phyloP scores from a whole-genome alignment of 2,888 invertebrate genomes.

The Calephelis perditalis region DNA sequence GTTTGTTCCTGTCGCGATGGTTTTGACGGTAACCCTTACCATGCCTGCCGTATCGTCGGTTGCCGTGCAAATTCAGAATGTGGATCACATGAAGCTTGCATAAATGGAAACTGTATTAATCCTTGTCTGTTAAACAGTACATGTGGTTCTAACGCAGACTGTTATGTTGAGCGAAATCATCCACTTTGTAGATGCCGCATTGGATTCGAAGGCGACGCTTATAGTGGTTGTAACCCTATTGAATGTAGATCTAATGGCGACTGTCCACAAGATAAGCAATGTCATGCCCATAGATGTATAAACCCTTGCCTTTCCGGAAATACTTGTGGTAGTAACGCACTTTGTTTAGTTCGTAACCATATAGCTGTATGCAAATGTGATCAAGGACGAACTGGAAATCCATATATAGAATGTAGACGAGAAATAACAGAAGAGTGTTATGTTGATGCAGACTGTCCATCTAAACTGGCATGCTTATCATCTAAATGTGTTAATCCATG shows the following conservation, averaged over 20 bases:
- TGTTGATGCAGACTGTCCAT: conserved; percentile 89
- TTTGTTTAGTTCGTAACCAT: conserved; percentile 90
- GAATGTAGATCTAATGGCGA: conserved; percentile 93
- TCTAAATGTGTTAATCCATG: conserved; percentile 92
- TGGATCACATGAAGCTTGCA: conserved; percentile 88
- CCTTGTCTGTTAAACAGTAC: conserved; percentile 89
- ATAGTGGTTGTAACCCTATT: conserved; percentile 84
- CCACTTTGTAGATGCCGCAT: conserved; percentile 88
- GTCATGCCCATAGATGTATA: conserved; percentile 90
- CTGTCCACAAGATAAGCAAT: conserved; percentile 90
- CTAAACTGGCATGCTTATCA: conserved; percentile 87
- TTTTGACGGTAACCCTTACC: conserved; percentile 91
- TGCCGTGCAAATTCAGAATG: conserved; percentile 92
- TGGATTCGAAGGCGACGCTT: conserved; percentile 89
- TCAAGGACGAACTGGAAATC: conserved; percentile 85
- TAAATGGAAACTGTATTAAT: conserved; percentile 90
- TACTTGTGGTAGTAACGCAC: conserved; percentile 86
- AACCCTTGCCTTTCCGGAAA: conserved; percentile 89
- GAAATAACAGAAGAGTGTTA: conserved; percentile 86
- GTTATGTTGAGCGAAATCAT: conserved; percentile 83
- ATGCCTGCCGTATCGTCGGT: conserved; percentile 87
- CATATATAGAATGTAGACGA: conserved; percentile 88
- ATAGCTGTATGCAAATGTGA: conserved; percentile 92
- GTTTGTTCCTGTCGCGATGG: conserved; percentile 91
- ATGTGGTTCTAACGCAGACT: conserved; percentile 91